Evolutionary conservation across 2,113 vertebrate species (phyloP).

Genomic region (Serilophus lunatus): DNA sequence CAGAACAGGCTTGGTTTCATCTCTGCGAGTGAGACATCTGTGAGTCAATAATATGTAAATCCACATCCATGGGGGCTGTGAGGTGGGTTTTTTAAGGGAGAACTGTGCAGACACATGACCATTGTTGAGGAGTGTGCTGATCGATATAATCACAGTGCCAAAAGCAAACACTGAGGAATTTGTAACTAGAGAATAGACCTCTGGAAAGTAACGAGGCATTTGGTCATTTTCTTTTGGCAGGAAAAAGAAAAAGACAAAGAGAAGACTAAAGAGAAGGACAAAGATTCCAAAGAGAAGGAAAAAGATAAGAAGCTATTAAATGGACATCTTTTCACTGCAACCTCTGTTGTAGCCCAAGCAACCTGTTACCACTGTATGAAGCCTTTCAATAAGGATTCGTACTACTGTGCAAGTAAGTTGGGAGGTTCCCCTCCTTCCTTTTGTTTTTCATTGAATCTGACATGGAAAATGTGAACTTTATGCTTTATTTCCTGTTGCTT

Average conservation of each 20-base stretch:
- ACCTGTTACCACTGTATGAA: conserved; percentile 87
- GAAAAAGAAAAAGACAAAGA: conserved; percentile 88
- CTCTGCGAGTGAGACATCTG: background rate
- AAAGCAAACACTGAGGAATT: background rate
- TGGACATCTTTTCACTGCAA: conserved; percentile 83
- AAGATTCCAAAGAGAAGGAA: conserved; percentile 85
- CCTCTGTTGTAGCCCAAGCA: conserved; percentile 65
- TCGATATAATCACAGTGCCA: background rate
- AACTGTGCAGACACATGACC: background rate
- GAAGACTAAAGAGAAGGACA: conserved; percentile 84
- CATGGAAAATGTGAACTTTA: background rate
- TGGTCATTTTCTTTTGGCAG: conserved; percentile 38
- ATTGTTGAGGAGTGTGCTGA: background rate
- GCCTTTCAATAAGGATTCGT: conserved; percentile 83
- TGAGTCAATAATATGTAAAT: background rate
- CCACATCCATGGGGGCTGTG: background rate
- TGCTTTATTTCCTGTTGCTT: background rate
- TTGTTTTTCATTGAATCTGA: background rate
- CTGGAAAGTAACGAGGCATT: background rate
- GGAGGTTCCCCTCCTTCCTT: background rate
- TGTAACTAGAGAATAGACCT: background rate
- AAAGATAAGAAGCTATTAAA: conserved; percentile 88
- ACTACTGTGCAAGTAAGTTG: conserved; percentile 86
- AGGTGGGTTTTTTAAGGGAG: background rate
- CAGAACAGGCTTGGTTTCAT: background rate